Conservation (phyloP, 2,888 invertebrate genomes). For the Chaetogeoica ovagalla region DNA sequence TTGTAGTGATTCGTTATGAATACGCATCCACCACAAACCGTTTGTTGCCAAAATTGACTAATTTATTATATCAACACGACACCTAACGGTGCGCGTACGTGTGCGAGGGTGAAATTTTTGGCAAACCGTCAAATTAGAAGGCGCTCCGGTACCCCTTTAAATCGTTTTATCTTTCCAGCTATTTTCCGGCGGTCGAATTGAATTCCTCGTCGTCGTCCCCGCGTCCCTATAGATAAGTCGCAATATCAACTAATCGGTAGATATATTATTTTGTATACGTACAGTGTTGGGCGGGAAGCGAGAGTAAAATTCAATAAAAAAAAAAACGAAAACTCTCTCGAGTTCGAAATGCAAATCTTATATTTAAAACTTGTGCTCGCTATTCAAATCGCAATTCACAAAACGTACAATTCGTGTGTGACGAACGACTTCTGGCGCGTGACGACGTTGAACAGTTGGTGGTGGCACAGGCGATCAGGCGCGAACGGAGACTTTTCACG, state of each 20-base stretch:
- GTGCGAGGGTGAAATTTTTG: conserved; percentile 19
- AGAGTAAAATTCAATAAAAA: too few relatives aligned
- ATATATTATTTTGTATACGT: neutral
- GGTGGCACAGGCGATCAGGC: too few relatives aligned
- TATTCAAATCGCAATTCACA: too few relatives aligned
- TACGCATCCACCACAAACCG: neutral
- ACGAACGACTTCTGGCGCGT: too few relatives aligned
- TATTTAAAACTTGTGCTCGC: too few relatives aligned
- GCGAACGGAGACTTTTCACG: too few relatives aligned
- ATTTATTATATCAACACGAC: conserved; percentile 46
- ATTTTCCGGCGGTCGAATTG: conserved; percentile 40
- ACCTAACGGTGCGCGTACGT: conserved; percentile 2
- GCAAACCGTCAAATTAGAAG: conserved; percentile 45
- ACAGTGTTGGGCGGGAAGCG: too few relatives aligned
- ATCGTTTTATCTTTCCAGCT: conserved; percentile 20
- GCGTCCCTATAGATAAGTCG: neutral
- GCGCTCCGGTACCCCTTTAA: conserved; percentile 11
- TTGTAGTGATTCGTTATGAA: neutral
- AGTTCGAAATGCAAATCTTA: too few relatives aligned
- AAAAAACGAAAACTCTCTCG: too few relatives aligned
- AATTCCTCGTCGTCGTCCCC: conserved; percentile 4
- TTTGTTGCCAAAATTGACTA: conserved; percentile 43
- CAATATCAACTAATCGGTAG: neutral
- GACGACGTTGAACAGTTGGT: too few relatives aligned
- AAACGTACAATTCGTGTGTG: too few relatives aligned